phyloP scores from a whole-genome alignment of 2,113 vertebrate genomes.

The Mystacornis crossleyi region DNA sequence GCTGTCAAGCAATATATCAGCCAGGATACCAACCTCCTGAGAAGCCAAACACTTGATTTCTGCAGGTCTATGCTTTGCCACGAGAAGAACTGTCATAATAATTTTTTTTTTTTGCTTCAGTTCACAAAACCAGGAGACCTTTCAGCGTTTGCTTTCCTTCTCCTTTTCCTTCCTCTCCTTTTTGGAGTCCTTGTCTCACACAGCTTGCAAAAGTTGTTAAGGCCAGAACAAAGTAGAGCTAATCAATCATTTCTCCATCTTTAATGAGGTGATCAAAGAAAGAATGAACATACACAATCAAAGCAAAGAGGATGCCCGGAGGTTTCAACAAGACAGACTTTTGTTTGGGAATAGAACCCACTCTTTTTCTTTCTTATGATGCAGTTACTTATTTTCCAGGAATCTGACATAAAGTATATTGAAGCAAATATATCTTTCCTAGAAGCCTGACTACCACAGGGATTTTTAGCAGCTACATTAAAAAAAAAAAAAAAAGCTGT shows the following conservation, averaged over 20 bases:
- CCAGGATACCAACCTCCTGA: neutral
- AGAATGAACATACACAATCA: neutral
- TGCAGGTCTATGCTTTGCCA: neutral
- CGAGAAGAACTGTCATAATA: neutral
- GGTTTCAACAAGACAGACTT: neutral
- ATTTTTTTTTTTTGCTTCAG: neutral
- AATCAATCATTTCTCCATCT: neutral
- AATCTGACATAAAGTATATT: neutral
- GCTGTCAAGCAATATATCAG: neutral
- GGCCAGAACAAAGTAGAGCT: neutral
- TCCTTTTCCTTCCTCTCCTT: neutral
- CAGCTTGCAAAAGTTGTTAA: neutral
- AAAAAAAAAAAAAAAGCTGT: neutral
- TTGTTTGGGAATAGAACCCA: neutral
- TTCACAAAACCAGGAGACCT: neutral
- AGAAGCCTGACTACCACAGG: neutral
- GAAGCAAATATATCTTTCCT: neutral
- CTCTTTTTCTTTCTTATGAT: neutral
- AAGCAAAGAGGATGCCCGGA: neutral
- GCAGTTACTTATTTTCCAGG: neutral
- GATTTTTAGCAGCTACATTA: neutral
- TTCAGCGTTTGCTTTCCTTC: neutral
- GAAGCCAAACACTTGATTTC: neutral
- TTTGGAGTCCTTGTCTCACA: neutral
- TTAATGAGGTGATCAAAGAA: constrained; percentile 24